A percentile compares a stretch with the other conserved stretches of the same genome.
These are phyloP conservation scores for Pangasius djambal DNA, from an alignment of 2,797 vertebrate species.

Conservation along the genomic window DNA sequence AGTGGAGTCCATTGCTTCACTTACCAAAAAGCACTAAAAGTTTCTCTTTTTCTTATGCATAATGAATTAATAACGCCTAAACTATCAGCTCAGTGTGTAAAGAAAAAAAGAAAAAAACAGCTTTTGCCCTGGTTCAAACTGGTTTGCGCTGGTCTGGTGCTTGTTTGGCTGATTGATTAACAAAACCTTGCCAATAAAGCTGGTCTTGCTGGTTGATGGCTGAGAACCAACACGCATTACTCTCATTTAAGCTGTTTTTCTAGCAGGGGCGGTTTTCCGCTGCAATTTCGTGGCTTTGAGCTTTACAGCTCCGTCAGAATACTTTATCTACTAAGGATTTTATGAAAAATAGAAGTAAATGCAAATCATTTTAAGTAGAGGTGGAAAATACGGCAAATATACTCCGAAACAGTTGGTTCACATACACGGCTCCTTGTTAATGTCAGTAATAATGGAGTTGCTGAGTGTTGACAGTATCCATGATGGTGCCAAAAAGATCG, in stretches of 20 bases:
- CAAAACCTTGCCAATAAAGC: not conserved
- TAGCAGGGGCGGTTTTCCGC: not conserved
- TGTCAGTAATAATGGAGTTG: not conserved
- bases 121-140: not conserved
- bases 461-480: not conserved
- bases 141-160: not conserved
- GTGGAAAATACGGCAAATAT: not conserved
- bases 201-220: constrained; percentile 2
- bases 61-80: not conserved
- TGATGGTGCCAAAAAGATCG: not conserved
- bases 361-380: not conserved
- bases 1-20: not conserved
- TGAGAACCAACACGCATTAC: not conserved
- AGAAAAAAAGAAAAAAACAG: not conserved
- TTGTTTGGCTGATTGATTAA: not conserved
- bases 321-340: not conserved
- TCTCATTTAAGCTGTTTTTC: not conserved
- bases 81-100: not conserved
- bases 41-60: not conserved
- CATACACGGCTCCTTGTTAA: not conserved
- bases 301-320: not conserved
- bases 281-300: not conserved
- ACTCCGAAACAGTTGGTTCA: not conserved
- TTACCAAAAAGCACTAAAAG: not conserved
- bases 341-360: not conserved